These are phyloP conservation scores for Drosophila equinoxialis DNA, from an alignment of 1,140 invertebrate species.

Conservation along the genomic window DNA sequence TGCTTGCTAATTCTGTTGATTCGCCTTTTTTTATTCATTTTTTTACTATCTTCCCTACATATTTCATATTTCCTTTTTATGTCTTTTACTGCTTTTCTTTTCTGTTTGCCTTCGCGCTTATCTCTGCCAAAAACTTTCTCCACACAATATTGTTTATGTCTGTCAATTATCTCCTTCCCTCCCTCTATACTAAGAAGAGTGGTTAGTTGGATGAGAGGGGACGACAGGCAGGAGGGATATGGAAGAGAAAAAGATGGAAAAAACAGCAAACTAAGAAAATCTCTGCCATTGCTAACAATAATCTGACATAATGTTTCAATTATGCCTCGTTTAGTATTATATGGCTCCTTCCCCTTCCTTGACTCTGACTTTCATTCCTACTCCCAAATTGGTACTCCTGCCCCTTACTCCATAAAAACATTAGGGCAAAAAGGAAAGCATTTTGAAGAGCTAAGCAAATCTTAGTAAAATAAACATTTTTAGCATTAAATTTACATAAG, in stretches of 20 bases:
- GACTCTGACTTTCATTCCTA: conserved; percentile 15
- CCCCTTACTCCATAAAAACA: conserved; percentile 21
- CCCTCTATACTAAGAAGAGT: conserved; percentile 3
- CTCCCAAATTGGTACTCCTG: conserved; percentile 4
- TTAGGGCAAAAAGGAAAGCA: conserved; percentile 52
- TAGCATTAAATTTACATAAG: conserved; percentile 81
- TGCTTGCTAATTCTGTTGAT: conserved; percentile 1
- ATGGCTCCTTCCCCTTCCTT: conserved; percentile 36
- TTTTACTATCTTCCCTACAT: conserved; percentile 34
- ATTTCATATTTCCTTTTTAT: conserved; percentile 48
- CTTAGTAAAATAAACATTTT: conserved; percentile 79
- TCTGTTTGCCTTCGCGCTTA: conserved; percentile 37
- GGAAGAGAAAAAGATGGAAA: conserved; percentile 29
- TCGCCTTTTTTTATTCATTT: not conserved
- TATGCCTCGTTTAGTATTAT: conserved; percentile 79
- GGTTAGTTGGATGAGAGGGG: conserved; percentile 1
- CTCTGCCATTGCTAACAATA: conserved; percentile 74
- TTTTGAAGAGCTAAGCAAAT: conserved; percentile 76
- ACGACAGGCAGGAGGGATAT: not conserved
- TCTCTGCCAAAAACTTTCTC: conserved; percentile 65
- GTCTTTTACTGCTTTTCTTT: conserved; percentile 53
- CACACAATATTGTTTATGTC: conserved; percentile 63
- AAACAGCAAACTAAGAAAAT: conserved; percentile 75
- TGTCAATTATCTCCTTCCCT: conserved; percentile 47
- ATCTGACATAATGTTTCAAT: conserved; percentile 82